Conservation (phyloP, 2,888 invertebrate genomes). For the Abrostola triplasia region DNA sequence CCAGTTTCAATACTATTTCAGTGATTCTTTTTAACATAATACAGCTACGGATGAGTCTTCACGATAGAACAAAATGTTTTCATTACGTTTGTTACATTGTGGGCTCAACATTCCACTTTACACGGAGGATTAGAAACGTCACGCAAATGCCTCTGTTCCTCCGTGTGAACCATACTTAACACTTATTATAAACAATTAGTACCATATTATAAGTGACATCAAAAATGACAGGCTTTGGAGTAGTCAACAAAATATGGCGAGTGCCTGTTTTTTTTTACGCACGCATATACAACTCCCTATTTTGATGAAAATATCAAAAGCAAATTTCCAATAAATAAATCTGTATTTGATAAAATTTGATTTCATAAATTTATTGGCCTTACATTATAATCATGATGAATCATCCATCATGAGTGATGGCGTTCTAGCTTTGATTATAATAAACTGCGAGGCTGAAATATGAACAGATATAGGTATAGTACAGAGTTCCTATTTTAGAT, state of each 20-base stretch:
- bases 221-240: not conserved
- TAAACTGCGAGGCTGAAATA: too few relatives aligned
- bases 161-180: not conserved
- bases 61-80: not conserved
- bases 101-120: too few relatives aligned
- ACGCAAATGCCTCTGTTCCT: not conserved
- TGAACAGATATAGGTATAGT: too few relatives aligned
- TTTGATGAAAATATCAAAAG: not conserved
- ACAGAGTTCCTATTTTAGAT: too few relatives aligned
- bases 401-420: too few relatives aligned
- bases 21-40: not conserved
- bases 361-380: too few relatives aligned
- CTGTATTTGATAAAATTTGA: too few relatives aligned
- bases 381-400: too few relatives aligned
- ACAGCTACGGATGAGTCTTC: not conserved
- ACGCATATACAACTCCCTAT: not conserved
- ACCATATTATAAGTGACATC: slow-evolving; percentile 4
- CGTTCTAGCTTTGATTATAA: too few relatives aligned
- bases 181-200: not conserved
- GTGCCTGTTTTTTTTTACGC: not conserved
- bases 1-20: not conserved
- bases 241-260: not conserved
- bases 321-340: too few relatives aligned
- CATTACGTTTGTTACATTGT: not conserved
- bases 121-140: too few relatives aligned